These are phyloP conservation scores for Muntiacus reevesi DNA, from an alignment of 2,113 vertebrate genomes.

Conservation along the genomic window DNA sequence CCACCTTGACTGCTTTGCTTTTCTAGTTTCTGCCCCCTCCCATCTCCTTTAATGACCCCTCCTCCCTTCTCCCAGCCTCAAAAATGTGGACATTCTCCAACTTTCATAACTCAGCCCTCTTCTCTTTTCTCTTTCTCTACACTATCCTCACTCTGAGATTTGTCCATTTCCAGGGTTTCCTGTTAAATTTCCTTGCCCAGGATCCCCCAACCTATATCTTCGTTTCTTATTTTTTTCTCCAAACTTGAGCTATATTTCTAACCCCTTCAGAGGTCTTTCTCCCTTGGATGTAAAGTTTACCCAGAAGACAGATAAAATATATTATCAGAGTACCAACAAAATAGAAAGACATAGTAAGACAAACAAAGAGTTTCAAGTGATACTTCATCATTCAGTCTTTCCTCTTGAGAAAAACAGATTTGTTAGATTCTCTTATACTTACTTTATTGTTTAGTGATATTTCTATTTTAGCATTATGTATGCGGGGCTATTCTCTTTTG, in stretches of 20 bases:
- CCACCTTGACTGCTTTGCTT: not conserved
- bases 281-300: not conserved
- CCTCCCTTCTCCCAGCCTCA: not conserved
- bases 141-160: not conserved
- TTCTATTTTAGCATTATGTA: not conserved
- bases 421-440: not conserved
- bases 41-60: not conserved
- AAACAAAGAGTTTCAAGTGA: not conserved
- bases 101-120: not conserved
- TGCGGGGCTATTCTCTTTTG: not conserved
- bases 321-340: not conserved
- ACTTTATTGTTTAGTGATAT: not conserved
- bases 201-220: not conserved
- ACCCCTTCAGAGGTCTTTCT: not conserved
- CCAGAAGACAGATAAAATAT: not conserved
- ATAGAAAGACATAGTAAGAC: not conserved
- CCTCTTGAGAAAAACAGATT: not conserved
- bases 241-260: not conserved
- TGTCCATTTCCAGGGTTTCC: not conserved
- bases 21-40: not conserved
- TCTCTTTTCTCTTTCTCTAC: not conserved
- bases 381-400: not conserved
- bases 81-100: not conserved
- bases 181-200: not conserved
- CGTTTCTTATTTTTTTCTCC: not conserved